A percentile compares a stretch with the other conserved stretches of the same genome.
These are phyloP conservation scores for Tiaroga cobitis DNA, from an alignment of 2,797 vertebrate genomes.

Conservation along the genomic window DNA sequence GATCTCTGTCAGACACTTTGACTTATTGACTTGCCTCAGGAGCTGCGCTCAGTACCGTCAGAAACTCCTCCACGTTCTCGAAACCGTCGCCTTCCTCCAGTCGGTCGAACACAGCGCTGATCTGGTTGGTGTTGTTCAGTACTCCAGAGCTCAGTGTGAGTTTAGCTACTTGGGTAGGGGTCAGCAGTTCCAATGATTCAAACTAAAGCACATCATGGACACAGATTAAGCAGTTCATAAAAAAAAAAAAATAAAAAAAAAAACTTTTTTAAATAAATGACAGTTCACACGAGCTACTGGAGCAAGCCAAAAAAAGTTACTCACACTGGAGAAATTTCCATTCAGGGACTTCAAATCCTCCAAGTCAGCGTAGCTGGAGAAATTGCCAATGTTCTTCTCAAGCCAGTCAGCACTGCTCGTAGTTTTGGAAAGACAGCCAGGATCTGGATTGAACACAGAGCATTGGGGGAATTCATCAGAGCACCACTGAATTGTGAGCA, in stretches of 20 bases:
- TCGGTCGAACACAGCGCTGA: constrained; percentile 57
- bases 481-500: background rate
- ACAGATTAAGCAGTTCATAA: background rate
- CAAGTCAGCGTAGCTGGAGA: background rate
- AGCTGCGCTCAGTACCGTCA: constrained; percentile 53
- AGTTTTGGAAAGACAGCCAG: background rate
- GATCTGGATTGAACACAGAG: background rate
- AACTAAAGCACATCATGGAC: background rate
- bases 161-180: constrained; percentile 40
- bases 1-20: too few species aligned
- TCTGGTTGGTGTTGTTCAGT: constrained; percentile 44
- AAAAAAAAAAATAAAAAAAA: too few species aligned
- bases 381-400: background rate
- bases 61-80: constrained; percentile 62
- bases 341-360: background rate
- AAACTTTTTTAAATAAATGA: too few species aligned
- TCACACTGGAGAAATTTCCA: constrained; percentile 27
- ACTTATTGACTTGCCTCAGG: background rate
- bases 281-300: background rate
- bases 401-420: constrained; percentile 8
- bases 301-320: background rate
- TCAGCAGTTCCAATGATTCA: too few species aligned
- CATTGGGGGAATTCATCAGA: background rate
- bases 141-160: constrained; percentile 45
- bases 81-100: constrained; percentile 59